Percentiles rank a stretch among this genome's conserved stretches.
phyloP scores from a whole-genome alignment of 2,797 vertebrate species.

The Natrix natrix region DNA sequence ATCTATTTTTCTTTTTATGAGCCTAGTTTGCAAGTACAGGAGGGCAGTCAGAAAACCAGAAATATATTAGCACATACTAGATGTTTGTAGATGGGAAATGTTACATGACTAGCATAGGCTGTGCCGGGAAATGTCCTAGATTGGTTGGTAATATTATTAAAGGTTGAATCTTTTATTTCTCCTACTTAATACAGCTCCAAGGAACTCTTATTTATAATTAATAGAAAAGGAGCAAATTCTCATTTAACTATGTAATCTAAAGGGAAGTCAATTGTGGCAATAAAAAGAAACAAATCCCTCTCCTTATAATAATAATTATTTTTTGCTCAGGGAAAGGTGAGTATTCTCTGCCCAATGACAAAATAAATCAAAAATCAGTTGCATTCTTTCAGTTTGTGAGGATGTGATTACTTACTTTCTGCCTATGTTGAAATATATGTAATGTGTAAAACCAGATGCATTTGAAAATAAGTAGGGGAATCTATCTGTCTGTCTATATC shows the following conservation, averaged over 20 bases:
- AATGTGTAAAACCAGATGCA: neutral
- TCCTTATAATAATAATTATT: constrained; percentile 45
- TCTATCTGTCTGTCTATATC: neutral
- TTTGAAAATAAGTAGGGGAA: neutral
- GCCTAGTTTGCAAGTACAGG: neutral
- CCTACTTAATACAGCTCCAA: constrained; percentile 32
- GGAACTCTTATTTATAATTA: constrained; percentile 42
- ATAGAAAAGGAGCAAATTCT: constrained; percentile 32
- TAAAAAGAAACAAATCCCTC: constrained; percentile 38
- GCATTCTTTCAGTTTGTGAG: neutral
- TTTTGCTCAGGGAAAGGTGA: constrained; percentile 17
- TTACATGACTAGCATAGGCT: neutral
- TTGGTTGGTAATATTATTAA: constrained; percentile 12
- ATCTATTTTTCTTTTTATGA: neutral
- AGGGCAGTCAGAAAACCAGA: neutral
- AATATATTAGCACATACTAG: neutral
- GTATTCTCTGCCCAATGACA: constrained; percentile 4
- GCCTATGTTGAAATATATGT: neutral
- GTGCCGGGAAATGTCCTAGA: neutral
- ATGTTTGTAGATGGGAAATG: neutral
- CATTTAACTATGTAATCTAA: constrained; percentile 43
- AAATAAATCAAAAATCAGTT: constrained; percentile 7
- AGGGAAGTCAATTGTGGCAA: constrained; percentile 37
- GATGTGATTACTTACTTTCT: neutral
- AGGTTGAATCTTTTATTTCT: neutral